Conservation (phyloP, 2,888 invertebrate genomes). For the Drosophila eohydei region DNA sequence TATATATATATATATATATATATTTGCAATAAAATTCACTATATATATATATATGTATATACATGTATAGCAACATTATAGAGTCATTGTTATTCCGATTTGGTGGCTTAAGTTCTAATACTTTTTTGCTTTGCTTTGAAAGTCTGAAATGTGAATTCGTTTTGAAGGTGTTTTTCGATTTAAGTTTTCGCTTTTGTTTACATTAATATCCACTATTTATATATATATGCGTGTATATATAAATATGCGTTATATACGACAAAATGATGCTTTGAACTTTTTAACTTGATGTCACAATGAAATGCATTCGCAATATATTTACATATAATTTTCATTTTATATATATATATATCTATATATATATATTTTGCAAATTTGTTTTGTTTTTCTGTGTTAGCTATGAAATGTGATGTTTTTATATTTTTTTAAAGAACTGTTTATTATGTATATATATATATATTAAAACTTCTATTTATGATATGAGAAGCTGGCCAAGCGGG, state of each 20-base stretch:
- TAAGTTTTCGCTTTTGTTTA: conserved; percentile 11
- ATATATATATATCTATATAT: conserved; percentile 15
- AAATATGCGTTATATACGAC: conserved; percentile 57
- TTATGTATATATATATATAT: conserved; percentile 38
- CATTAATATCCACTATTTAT: conserved; percentile 39
- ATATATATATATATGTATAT: conserved; percentile 26
- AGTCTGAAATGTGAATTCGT: conserved; percentile 66
- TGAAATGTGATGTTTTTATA: conserved; percentile 38
- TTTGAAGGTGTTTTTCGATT: conserved; percentile 44
- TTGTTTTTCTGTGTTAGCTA: conserved; percentile 50
- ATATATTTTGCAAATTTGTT: conserved; percentile 18
- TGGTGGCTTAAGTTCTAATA: conserved; percentile 45
- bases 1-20: conserved; percentile 23
- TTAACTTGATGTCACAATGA: conserved; percentile 60
- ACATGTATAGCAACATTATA: conserved; percentile 15
- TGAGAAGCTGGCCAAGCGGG: conserved; percentile 53
- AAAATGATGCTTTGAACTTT: conserved; percentile 73
- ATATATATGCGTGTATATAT: conserved; percentile 21
- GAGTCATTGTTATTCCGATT: conserved; percentile 30
- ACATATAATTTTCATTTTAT: conserved; percentile 13
- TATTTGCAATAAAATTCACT: conserved; percentile 38
- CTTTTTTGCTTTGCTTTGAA: conserved; percentile 60
- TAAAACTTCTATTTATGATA: conserved; percentile 62
- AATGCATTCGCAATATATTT: conserved; percentile 41
- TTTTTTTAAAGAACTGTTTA: conserved; percentile 41